Percentiles rank a stretch among this genome's conserved stretches.
phyloP scores from a whole-genome alignment of 2,888 invertebrate genomes.

The Tyria jacobaeae region DNA sequence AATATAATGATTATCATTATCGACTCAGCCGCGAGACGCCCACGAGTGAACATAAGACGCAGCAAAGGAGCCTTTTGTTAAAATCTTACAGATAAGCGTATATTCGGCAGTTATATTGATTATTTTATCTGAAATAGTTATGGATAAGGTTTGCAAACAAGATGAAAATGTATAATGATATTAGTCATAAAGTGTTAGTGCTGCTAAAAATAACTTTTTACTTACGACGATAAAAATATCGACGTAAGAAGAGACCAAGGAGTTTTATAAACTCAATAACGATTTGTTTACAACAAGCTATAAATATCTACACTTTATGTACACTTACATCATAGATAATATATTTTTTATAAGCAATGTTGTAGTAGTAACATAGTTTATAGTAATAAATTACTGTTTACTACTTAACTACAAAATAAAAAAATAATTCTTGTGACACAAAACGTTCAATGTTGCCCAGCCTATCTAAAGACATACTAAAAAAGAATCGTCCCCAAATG shows the following conservation, averaged over 20 bases:
- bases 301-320: slow-evolving; percentile 1
- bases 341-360: too few relatives aligned
- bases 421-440: not conserved
- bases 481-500: too few relatives aligned
- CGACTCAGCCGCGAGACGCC: not conserved
- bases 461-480: too few relatives aligned
- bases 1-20: not conserved
- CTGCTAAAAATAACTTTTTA: slow-evolving; percentile 2
- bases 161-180: not conserved
- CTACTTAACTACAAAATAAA: too few relatives aligned
- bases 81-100: not conserved
- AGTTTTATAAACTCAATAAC: slow-evolving; percentile 12
- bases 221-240: slow-evolving; percentile 9
- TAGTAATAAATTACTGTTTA: too few relatives aligned
- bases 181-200: not conserved
- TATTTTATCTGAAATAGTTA: not conserved
- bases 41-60: not conserved
- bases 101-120: not conserved
- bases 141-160: not conserved
- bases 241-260: slow-evolving; percentile 1
- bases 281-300: slow-evolving; percentile 15
- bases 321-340: not conserved
- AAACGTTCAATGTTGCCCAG: not conserved
- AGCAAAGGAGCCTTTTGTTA: not conserved
- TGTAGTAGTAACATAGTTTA: too few relatives aligned